Evolutionary conservation across 2,888 invertebrate genomes (phyloP).

Genomic region (Lycaena phlaeas): DNA sequence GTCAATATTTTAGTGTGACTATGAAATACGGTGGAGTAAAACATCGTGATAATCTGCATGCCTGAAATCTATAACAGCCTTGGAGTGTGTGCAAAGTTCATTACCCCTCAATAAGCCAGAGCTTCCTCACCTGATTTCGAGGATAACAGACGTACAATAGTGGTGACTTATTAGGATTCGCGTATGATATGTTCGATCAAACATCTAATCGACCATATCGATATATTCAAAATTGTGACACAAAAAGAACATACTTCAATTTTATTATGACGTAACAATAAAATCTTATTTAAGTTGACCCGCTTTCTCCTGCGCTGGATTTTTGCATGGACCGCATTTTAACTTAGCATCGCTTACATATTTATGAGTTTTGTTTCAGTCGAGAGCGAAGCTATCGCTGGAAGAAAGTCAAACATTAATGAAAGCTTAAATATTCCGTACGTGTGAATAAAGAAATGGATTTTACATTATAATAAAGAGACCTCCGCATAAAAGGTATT

Average conservation of each 20-base stretch:
- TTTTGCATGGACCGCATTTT: constrained; percentile 51
- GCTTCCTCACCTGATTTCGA: too few relatives aligned
- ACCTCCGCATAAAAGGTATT: constrained; percentile 24
- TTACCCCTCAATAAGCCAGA: too few relatives aligned
- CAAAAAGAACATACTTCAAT: neutral
- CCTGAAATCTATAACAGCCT: too few relatives aligned
- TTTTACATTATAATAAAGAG: constrained; percentile 50
- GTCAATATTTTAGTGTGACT: too few relatives aligned
- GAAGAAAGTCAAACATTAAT: constrained; percentile 69
- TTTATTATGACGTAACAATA: neutral
- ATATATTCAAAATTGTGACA: too few relatives aligned
- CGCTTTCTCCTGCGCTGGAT: constrained; percentile 41
- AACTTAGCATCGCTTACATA: constrained; percentile 51
- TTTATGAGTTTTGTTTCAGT: constrained; percentile 64
- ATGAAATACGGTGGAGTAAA: too few relatives aligned
- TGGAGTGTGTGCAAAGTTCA: too few relatives aligned
- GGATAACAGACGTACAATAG: too few relatives aligned
- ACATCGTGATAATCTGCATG: too few relatives aligned
- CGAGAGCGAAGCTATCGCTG: constrained; percentile 41
- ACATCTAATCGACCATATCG: too few relatives aligned
- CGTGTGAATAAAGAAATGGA: constrained; percentile 62
- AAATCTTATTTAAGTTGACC: constrained; percentile 41
- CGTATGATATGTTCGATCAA: too few relatives aligned
- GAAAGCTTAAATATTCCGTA: constrained; percentile 64
- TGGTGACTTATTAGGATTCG: too few relatives aligned